These are phyloP conservation scores for Sebastes cheni DNA, from an alignment of 2,797 vertebrate genomes.

Conservation along the genomic window DNA sequence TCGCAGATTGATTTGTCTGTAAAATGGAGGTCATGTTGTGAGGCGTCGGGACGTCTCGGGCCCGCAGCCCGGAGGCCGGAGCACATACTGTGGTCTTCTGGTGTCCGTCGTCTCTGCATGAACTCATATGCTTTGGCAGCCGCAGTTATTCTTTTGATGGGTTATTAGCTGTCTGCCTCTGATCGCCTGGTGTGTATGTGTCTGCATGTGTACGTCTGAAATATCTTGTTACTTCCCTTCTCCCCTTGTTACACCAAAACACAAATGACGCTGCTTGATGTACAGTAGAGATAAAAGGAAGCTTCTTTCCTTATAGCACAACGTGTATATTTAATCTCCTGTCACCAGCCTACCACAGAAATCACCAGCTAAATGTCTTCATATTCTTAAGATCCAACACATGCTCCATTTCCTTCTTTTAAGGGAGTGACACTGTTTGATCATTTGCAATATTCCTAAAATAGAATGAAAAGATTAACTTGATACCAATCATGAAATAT, in stretches of 20 bases:
- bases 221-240: constrained; percentile 22
- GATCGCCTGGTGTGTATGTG: constrained; percentile 39
- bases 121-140: constrained; percentile 46
- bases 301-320: background rate
- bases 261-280: constrained; percentile 21
- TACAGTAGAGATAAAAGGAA: background rate
- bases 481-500: background rate
- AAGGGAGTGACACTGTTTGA: background rate
- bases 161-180: constrained; percentile 70
- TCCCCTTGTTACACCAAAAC: constrained; percentile 19
- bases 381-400: background rate
- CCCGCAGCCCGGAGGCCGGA: constrained; percentile 33
- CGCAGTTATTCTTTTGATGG: constrained; percentile 70
- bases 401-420: background rate
- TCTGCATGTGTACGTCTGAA: constrained; percentile 27
- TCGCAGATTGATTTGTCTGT: constrained; percentile 73
- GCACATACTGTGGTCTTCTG: constrained; percentile 42
- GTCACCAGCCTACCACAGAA: background rate
- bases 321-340: constrained; percentile 4
- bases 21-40: constrained; percentile 68
- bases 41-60: constrained; percentile 46
- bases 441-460: background rate
- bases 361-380: background rate
- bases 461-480: constrained; percentile 12
- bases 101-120: constrained; percentile 45